Percentiles rank a stretch among this genome's conserved stretches.
Conservation (phyloP, 2,888 invertebrate genomes). For the Sarcophaga caerulescens region DNA sequence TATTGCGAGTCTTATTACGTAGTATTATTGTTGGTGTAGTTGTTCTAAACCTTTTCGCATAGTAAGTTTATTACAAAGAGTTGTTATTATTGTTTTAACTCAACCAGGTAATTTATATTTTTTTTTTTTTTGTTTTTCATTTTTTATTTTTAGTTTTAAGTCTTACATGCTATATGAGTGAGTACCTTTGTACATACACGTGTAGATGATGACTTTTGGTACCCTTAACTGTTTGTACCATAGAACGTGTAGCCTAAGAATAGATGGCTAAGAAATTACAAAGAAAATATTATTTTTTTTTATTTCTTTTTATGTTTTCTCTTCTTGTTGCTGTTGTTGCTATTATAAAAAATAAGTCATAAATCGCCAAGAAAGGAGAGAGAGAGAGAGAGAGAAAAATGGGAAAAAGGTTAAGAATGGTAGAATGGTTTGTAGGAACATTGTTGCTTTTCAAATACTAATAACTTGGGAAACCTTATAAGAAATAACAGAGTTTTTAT, state of each 20-base stretch:
- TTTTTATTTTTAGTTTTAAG: too few relatives aligned
- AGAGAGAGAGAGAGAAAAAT: not conserved
- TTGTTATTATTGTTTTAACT: not conserved
- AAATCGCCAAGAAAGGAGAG: not conserved
- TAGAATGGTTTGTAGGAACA: not conserved
- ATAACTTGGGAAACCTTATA: constrained; percentile 36
- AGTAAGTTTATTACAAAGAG: not conserved
- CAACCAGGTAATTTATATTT: constrained; percentile 6
- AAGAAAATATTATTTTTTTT: constrained; percentile 21
- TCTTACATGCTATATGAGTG: too few relatives aligned
- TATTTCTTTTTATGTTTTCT: not conserved
- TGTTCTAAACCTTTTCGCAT: not conserved
- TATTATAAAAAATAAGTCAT: not conserved
- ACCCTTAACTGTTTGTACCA: not conserved
- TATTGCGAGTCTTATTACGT: not conserved
- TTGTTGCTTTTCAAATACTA: constrained; percentile 13
- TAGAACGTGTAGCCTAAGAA: constrained; percentile 25
- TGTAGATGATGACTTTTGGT: not conserved
- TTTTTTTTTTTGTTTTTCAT: too few relatives aligned
- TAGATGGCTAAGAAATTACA: constrained; percentile 36
- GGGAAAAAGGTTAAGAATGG: constrained; percentile 10
- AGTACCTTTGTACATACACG: not conserved
- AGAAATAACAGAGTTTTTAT: constrained; percentile 18
- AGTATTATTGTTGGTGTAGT: not conserved
- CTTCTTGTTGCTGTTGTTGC: not conserved